Base-by-base conservation (phyloP, 2,888 invertebrate species). In the Abrostola tripartita region DNA sequence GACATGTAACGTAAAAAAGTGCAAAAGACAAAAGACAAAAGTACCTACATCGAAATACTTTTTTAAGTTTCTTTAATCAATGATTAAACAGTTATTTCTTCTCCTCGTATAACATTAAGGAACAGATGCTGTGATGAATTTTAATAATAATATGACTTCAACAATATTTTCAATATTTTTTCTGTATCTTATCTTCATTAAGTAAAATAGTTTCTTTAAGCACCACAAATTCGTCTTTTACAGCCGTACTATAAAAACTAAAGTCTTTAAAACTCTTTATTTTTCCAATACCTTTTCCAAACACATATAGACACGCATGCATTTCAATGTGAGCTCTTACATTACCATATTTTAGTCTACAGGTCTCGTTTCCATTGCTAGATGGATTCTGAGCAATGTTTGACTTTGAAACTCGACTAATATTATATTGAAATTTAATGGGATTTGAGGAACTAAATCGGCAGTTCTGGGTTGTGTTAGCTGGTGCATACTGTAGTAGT, bases 361-460 rank as follows among this genome's bases (percentile, higher is more conserved):
- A 63, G 65, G 66, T 64, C 57, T 55, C 50, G 53, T 68, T 66
- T 57, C 70, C 58, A 71, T 67, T 55, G 47, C 57, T 10, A 64
- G 60, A 65, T 71, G 49, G 59, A 67, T 64, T 64, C 51, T 41
- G 37, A 38, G 40, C 52, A 52, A 51, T 77, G 53, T 79, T 79
- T 79, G 73, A 77, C 73, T 79, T 77, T 71, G 73, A 59, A 73
- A 68, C 64, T 73, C 56, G n/a, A 62, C 61, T 76, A 78, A 79
- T 70, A 76, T 78, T 74, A 74, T 75, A 76, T 76, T 74, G 71
- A 71, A 76, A 80, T 78, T 66, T 78, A 71, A 71, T 76, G 53
- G 70, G 56, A 70, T 78, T 78, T 78, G 61, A 11, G 55, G 44
- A 59, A 53, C 62, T 68, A 52, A 63, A 70, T 73, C 63, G 63